Conservation (phyloP, 2,797 vertebrate genomes). For the Tapera naevia region DNA sequence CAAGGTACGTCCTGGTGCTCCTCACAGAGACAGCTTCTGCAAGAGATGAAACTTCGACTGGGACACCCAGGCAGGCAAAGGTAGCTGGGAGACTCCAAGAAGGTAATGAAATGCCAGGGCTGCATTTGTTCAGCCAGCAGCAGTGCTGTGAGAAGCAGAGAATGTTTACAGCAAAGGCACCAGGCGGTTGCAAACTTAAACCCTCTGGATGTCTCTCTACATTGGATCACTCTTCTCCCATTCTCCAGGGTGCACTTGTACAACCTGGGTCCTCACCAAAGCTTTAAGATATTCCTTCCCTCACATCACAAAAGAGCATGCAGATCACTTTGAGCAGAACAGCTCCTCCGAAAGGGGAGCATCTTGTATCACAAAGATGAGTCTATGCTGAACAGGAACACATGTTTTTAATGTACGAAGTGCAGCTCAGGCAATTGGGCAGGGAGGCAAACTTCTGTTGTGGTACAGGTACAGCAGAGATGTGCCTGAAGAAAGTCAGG, state of each 20-base stretch:
- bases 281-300: not conserved
- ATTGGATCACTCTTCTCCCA: not conserved
- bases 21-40: not conserved
- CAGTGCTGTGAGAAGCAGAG: not conserved
- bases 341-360: not conserved
- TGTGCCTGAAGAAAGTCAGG: not conserved
- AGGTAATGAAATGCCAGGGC: not conserved
- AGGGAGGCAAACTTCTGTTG: not conserved
- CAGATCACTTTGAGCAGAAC: not conserved
- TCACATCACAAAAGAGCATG: not conserved
- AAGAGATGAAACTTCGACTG: not conserved
- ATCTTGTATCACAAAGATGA: not conserved
- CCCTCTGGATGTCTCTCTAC: not conserved
- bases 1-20: not conserved
- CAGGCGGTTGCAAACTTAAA: not conserved
- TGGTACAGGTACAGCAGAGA: not conserved
- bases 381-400: not conserved
- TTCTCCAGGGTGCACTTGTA: not conserved
- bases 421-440: not conserved
- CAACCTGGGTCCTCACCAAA: not conserved
- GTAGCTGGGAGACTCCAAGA: not conserved
- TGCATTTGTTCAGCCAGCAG: not conserved
- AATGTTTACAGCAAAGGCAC: not conserved
- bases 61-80: fast-evolving
- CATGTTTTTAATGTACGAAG: not conserved